These are phyloP conservation scores for Zelleria hepariella DNA, from an alignment of 2,888 invertebrate species.

Conservation along the genomic window DNA sequence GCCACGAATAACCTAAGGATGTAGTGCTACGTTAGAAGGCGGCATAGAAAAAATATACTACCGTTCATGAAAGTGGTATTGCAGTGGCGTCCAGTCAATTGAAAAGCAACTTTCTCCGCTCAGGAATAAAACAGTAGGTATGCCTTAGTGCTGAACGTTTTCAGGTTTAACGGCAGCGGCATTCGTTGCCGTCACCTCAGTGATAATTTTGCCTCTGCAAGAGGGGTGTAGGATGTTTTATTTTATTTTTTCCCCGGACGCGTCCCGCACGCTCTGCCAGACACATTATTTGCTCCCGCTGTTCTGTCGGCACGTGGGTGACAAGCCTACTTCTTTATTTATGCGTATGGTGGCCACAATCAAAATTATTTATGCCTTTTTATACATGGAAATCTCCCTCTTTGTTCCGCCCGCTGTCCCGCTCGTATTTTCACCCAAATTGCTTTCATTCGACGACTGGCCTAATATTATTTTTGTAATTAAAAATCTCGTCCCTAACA, in stretches of 20 bases:
- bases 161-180: not conserved
- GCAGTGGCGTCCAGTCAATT: no score
- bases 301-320: constrained; percentile 41
- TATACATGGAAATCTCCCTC: constrained; percentile 53
- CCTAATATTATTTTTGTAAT: constrained; percentile 67
- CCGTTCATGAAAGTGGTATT: no score
- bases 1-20: no score
- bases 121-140: no score
- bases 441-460: constrained; percentile 56
- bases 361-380: constrained; percentile 64
- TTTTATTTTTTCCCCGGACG: constrained; percentile 10
- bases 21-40: no score
- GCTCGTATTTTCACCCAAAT: constrained; percentile 38
- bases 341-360: constrained; percentile 50
- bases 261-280: constrained; percentile 30
- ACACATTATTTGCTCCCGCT: constrained; percentile 50
- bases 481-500: constrained; percentile 50
- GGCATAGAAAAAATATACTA: no score
- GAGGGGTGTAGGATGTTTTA: not conserved
- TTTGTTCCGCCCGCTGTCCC: constrained; percentile 36
- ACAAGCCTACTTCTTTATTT: constrained; percentile 55
- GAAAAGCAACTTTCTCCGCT: no score
- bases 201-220: not conserved
- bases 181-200: not conserved
- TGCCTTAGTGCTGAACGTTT: not conserved